Evolutionary conservation across 2,888 invertebrate species (phyloP).

Genomic region (Patella ulyssiponensis): DNA sequence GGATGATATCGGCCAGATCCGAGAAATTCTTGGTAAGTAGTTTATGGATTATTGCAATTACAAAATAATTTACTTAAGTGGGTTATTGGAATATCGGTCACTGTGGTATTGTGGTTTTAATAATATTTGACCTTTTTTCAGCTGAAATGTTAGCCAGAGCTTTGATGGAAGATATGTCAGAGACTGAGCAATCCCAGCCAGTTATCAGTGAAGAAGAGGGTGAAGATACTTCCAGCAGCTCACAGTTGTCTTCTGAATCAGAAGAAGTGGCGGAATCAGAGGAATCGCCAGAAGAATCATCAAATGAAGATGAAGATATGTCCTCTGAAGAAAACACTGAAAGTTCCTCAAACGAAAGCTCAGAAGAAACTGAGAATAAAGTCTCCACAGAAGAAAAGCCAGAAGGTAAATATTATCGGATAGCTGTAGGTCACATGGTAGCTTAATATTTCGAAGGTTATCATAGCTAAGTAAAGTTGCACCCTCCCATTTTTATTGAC

Average conservation of each 20-base stretch:
- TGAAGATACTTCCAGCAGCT: neutral
- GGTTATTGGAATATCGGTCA: too few relatives aligned
- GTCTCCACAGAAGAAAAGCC: too few relatives aligned
- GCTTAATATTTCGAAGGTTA: too few relatives aligned
- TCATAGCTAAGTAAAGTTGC: too few relatives aligned
- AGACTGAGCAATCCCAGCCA: neutral
- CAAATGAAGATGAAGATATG: conserved; percentile 9
- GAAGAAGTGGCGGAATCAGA: conserved; percentile 10
- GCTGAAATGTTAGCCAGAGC: conserved; percentile 32
- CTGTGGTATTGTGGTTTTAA: neutral
- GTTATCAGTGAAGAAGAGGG: conserved; percentile 12
- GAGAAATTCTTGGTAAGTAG: conserved; percentile 36
- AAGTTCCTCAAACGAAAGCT: too few relatives aligned
- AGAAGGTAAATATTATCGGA: too few relatives aligned
- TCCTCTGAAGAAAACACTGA: neutral
- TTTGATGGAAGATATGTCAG: conserved; percentile 25
- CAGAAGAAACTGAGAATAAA: too few relatives aligned
- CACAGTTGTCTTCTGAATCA: neutral
- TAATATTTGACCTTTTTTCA: conserved; percentile 9
- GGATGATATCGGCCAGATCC: conserved; percentile 39
- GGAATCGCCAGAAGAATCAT: conserved; percentile 4
- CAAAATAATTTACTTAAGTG: too few relatives aligned
- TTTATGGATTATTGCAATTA: too few relatives aligned
- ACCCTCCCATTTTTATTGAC: too few relatives aligned
- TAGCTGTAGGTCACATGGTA: too few relatives aligned